phyloP scores from a whole-genome alignment of 2,113 vertebrate species.

The Clarias macrocephalus region DNA sequence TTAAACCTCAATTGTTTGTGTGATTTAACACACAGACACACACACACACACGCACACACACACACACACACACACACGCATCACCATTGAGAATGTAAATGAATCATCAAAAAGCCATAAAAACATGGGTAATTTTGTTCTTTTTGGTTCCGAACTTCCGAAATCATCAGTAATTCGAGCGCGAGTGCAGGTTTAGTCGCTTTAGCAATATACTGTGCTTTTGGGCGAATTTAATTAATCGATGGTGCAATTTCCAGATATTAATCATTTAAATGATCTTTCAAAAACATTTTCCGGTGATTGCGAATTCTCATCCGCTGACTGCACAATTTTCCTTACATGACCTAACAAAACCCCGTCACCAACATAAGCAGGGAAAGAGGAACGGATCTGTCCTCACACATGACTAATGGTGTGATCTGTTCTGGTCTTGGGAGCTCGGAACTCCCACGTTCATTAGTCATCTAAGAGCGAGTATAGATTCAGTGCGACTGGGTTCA shows the following conservation, averaged over 20 bases:
- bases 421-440: slow-evolving; percentile 26
- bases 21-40: neutral
- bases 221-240: neutral
- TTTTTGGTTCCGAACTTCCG: neutral
- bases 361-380: neutral
- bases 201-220: neutral
- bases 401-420: slow-evolving; percentile 24
- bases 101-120: neutral
- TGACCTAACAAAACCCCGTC: slow-evolving; percentile 4
- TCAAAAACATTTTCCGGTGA: neutral
- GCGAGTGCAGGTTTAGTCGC: neutral
- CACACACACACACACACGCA: too few relatives aligned
- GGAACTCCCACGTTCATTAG: slow-evolving; percentile 25
- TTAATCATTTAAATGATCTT: neutral
- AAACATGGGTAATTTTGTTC: neutral
- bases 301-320: neutral
- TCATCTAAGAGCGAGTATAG: slow-evolving; percentile 19
- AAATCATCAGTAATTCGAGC: slow-evolving; percentile 6
- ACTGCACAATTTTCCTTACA: neutral
- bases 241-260: neutral
- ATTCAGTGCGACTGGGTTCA: slow-evolving; percentile 20
- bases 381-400: neutral
- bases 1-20: neutral
- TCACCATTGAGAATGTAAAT: neutral
- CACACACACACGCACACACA: too few relatives aligned